Base-by-base conservation (phyloP, 2,888 invertebrate species). In the Celastrina argiolus region DNA sequence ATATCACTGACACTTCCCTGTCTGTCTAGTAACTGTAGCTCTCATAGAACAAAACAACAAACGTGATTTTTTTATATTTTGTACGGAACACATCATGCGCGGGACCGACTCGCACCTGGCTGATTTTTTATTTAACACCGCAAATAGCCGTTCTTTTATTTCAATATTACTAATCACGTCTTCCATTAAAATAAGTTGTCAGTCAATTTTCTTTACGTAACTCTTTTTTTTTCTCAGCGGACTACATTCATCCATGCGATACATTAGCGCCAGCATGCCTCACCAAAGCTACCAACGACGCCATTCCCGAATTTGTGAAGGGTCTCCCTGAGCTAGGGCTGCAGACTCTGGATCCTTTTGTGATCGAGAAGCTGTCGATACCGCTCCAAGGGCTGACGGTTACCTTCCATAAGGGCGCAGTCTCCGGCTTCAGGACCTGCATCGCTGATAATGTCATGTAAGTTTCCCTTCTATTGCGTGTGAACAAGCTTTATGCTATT, bases 401-500 rank as follows among this genome's bases (percentile, higher is more conserved):
- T n/a, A 87, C 89, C 0, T 88, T 89, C 69, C 84, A 84, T 59
- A 73, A 86, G 45, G 90, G 89, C 67, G 87, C 82, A 76, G 87
- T 89, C 6, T 70, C 82, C 0, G 91, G 91, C 2, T 90, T 91
- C 72, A 81, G 74, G 36, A 85, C 84, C 4, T 84, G 84, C 67
- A 83, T 88, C 31, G 83, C 90, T 0, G 89, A 89, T 69, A 81
- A 87, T 70, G 78, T 88, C 8, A 68, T 82, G 91, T 90, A 66
- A 88, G 89, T 41, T 14, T 41, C 31, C 2, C 31, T 2, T 31
- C 31, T 2, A 31, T 31, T 3, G 7, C 7, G 31, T 31, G 5
- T 31, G 5, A 28, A 28, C 28, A 3, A 28, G 28, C 31, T 6
- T 6, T 7, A 31, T 31, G 31, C 31, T 31, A 31, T 31, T 31